These are phyloP conservation scores for Thereva unica DNA, from an alignment of 2,888 invertebrate species.

Conservation along the genomic window DNA sequence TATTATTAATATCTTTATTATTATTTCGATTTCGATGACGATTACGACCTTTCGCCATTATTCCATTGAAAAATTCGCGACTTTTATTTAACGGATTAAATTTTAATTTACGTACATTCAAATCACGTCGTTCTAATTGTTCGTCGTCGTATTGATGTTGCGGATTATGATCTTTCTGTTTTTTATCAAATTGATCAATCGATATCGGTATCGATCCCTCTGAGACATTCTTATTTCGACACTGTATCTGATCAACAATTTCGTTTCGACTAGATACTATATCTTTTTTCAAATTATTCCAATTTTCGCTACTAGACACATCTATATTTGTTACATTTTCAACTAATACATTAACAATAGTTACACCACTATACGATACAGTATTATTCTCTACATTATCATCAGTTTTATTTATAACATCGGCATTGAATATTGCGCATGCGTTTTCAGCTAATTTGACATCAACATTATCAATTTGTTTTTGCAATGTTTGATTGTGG, in stretches of 20 bases:
- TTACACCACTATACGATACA: slow-evolving; percentile 7
- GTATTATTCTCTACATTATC: slow-evolving; percentile 15
- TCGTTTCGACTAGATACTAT: slow-evolving; percentile 37
- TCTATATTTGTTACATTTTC: slow-evolving; percentile 20
- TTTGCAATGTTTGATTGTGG: neutral
- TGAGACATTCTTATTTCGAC: slow-evolving; percentile 36
- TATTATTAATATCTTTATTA: slow-evolving; percentile 40
- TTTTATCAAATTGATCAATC: slow-evolving; percentile 35
- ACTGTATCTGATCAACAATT: slow-evolving; percentile 40
- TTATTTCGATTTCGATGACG: slow-evolving; percentile 50
- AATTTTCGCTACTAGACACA: neutral
- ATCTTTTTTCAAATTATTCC: slow-evolving; percentile 28
- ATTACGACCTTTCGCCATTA: slow-evolving; percentile 58
- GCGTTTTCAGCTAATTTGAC: slow-evolving; percentile 17
- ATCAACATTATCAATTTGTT: neutral
- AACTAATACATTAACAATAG: slow-evolving; percentile 8
- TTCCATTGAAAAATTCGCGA: slow-evolving; percentile 53
- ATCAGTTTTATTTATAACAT: slow-evolving; percentile 38
- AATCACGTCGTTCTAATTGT: slow-evolving; percentile 21
- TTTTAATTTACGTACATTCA: neutral
- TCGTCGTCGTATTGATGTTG: slow-evolving; percentile 30
- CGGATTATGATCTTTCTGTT: slow-evolving; percentile 28
- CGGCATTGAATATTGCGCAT: slow-evolving; percentile 22
- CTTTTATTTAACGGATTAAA: slow-evolving; percentile 51
- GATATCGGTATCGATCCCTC: slow-evolving; percentile 34